Percentiles rank a stretch among this genome's conserved stretches.
Conservation (phyloP, 2,797 vertebrate genomes). For the Schizopygopsis pylzovi region DNA sequence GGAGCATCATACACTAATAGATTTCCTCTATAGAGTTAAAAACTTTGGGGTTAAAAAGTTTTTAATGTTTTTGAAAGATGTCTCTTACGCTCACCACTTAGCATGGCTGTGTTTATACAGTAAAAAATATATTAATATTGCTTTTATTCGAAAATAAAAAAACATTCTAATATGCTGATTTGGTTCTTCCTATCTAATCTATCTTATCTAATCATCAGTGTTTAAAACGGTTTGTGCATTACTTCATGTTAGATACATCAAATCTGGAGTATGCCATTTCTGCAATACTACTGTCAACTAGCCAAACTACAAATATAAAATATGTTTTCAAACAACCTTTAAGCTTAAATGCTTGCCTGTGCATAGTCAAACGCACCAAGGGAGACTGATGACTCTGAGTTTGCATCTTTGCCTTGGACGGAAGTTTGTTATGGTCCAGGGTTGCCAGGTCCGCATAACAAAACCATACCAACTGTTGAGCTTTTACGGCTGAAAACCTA, state of each 20-base stretch:
- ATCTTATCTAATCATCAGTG: background rate
- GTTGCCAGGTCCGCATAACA: background rate
- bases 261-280: background rate
- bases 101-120: background rate
- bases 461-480: background rate
- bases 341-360: background rate
- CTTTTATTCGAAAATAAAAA: background rate
- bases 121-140: background rate
- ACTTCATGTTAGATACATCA: too few species aligned
- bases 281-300: background rate
- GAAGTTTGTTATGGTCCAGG: background rate
- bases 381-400: background rate
- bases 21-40: background rate
- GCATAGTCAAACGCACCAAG: background rate
- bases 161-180: background rate
- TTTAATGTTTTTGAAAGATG: background rate
- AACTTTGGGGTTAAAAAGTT: background rate
- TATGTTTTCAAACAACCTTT: background rate
- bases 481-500: background rate
- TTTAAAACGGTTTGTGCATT: too few species aligned
- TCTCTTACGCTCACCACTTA: background rate
- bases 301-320: background rate
- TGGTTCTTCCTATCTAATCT: background rate
- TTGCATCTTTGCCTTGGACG: background rate
- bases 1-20: background rate